Evolutionary conservation across 1,140 invertebrate species (phyloP).

Genomic region (Asbolus verrucosus): DNA sequence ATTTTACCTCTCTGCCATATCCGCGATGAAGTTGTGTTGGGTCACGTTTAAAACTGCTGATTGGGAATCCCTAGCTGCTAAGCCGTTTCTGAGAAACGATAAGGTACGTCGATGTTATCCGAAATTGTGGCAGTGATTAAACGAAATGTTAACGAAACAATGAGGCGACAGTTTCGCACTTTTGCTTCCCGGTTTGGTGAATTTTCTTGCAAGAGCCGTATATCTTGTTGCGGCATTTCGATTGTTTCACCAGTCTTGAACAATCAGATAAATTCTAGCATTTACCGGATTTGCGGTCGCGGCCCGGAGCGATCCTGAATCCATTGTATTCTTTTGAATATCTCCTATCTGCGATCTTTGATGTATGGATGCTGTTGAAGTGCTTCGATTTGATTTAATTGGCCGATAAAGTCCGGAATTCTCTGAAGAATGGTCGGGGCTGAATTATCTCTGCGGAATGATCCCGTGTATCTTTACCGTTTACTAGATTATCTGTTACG

Average conservation of each 20-base stretch:
- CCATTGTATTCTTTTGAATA: conserved; percentile 55
- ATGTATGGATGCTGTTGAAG: conserved; percentile 57
- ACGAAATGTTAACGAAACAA: too few species aligned
- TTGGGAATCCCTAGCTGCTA: too few species aligned
- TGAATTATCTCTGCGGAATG: conserved; percentile 45
- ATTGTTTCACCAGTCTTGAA: conserved; percentile 46
- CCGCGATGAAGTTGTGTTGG: too few species aligned
- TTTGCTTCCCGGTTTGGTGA: too few species aligned
- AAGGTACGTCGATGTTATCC: too few species aligned
- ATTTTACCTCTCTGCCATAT: too few species aligned
- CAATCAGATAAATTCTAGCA: conserved; percentile 53
- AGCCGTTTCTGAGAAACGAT: too few species aligned
- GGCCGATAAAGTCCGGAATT: conserved; percentile 57
- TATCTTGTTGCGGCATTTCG: conserved; percentile 16
- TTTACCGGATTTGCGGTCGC: conserved; percentile 53
- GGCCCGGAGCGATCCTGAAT: conserved; percentile 45
- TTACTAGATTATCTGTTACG: conserved; percentile 31
- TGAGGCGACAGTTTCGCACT: neutral
- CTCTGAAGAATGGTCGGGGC: conserved; percentile 45
- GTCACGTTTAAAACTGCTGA: too few species aligned
- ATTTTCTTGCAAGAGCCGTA: neutral
- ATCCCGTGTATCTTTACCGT: conserved; percentile 40
- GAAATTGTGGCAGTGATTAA: too few species aligned
- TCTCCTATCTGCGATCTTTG: conserved; percentile 55
- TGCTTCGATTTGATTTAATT: conserved; percentile 60